Evolutionary conservation across 2,888 invertebrate genomes (phyloP), one percentile per base, ranked within the genome.

Genomic region (Bugula neritina): DNA sequence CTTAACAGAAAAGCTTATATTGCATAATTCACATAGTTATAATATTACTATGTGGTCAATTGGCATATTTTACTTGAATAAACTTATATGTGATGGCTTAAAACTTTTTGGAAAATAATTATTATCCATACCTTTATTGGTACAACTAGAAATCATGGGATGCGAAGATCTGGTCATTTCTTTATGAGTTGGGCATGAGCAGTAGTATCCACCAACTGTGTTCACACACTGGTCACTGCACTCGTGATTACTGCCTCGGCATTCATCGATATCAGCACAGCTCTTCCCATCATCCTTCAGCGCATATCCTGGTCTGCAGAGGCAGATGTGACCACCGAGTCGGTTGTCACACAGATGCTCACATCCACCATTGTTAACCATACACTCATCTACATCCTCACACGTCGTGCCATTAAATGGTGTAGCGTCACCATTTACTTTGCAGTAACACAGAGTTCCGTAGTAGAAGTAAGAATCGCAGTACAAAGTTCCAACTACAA

Each of bases 171-270:
- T 23, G 2, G 70, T 29, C 54, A 54, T 70, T 43, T 70, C 52
- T 52, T 25, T 70, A 17, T 43, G 35, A 29, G 70, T 10, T 3
- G 70, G 70, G 25, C 70, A 70, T n/a, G 23, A 13, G 31, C 70
- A 70, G 70, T 70, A 70, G 31, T 70, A 70, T 10, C 70, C 70
- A 23, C 70, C 70, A 3, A 25, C 5, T 23, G 70, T 70, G 70
- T 70, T 70, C 10, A 70, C 70, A 29, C 70, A 70, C n/a, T 29
- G 17, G 31, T 70, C 27, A 23, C 52, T 54, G 52, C 70, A 70
- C 13, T 31, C 25, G 23, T 43, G 29, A 3, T 5, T 52, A n/a
- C 31, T 54, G 2, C 31, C 70, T 23, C 29, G 29, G 29, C 70
- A 70, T 29, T 70, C 70, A 25, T 70, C 52, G 5, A 70, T 70